Percentiles rank a stretch among this genome's conserved stretches.
Evolutionary conservation across 2,113 vertebrate species (phyloP).

Genomic region (Himantopus leucocephalus): DNA sequence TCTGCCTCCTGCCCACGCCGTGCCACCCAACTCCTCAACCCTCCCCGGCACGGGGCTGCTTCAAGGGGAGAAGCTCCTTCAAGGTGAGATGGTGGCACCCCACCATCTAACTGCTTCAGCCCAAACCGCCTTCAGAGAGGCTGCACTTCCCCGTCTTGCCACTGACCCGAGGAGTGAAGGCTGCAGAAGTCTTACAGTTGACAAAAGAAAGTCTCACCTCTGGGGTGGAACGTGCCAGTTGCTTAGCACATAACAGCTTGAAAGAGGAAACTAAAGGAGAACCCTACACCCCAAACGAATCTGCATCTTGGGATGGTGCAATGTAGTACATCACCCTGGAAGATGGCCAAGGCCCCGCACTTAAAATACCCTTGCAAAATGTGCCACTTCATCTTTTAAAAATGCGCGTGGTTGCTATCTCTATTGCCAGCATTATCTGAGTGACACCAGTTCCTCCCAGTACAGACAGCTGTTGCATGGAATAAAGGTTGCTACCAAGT

Average conservation of each 20-base stretch:
- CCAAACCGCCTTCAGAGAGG: no score
- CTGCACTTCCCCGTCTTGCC: no score
- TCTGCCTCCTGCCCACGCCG: no score
- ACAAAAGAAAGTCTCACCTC: background rate
- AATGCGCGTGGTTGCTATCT: background rate
- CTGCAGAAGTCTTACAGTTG: no score
- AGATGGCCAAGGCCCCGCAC: background rate
- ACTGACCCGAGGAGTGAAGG: no score
- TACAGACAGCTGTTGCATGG: background rate
- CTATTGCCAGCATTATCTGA: background rate
- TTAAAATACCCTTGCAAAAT: background rate
- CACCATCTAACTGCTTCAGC: no score
- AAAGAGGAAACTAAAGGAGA: background rate
- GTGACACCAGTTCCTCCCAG: background rate
- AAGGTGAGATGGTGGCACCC: no score
- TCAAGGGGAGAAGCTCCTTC: no score
- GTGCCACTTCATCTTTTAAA: background rate
- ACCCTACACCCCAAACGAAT: background rate
- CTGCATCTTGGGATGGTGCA: background rate
- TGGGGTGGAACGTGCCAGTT: background rate
- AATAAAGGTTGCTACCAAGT: no score
- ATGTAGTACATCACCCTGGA: background rate
- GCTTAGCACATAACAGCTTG: background rate
- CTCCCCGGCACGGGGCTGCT: no score
- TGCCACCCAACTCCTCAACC: no score